These are phyloP conservation scores for Saccopteryx bilineata DNA, from an alignment of 2,113 vertebrate species.

Conservation along the genomic window DNA sequence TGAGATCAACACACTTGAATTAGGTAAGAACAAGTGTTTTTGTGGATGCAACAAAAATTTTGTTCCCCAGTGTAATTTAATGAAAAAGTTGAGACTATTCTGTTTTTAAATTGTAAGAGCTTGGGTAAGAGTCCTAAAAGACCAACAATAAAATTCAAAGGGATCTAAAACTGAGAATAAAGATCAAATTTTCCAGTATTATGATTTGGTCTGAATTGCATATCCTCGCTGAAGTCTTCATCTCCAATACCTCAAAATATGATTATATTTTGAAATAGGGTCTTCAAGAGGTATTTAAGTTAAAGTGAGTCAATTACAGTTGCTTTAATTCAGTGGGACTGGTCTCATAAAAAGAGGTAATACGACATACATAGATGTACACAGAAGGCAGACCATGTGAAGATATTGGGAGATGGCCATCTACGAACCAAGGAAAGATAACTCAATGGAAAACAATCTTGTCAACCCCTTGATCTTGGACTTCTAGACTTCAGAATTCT, in stretches of 20 bases:
- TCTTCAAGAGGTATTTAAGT: not conserved
- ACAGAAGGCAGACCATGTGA: not conserved
- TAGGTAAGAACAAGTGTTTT: too few species aligned
- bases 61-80: not conserved
- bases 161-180: constrained; percentile 9
- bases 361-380: not conserved
- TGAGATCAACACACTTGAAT: too few species aligned
- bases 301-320: not conserved
- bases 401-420: not conserved
- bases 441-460: not conserved
- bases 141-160: constrained; percentile 27
- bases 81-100: not conserved
- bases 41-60: too few species aligned
- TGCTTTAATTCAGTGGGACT: not conserved
- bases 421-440: not conserved
- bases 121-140: not conserved
- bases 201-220: not conserved
- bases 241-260: not conserved
- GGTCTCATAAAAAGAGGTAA: not conserved
- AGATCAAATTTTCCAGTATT: not conserved
- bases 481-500: not conserved
- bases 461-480: not conserved
- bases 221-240: not conserved
- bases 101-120: constrained; percentile 18
- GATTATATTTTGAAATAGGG: not conserved